These are phyloP conservation scores for Lophius americanus DNA, from an alignment of 2,797 vertebrate species.

Conservation along the genomic window DNA sequence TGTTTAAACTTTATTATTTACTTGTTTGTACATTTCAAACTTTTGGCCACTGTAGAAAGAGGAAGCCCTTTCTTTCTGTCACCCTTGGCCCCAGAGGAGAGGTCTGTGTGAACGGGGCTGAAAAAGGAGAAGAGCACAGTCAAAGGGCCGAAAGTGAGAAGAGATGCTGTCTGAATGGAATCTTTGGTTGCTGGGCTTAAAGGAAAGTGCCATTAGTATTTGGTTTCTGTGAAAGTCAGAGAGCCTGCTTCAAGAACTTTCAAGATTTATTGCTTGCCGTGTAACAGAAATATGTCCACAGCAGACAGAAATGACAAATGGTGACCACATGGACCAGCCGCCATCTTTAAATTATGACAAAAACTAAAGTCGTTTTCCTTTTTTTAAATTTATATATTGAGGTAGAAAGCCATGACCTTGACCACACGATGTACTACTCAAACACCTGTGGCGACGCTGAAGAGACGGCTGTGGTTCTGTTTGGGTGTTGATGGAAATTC, in stretches of 20 bases:
- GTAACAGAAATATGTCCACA: slow-evolving; percentile 20
- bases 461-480: background rate
- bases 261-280: slow-evolving; percentile 37
- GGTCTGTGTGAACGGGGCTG: background rate
- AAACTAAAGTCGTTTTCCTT: background rate
- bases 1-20: too few relatives aligned
- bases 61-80: background rate
- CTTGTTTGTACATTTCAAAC: too few relatives aligned
- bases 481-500: slow-evolving; percentile 14
- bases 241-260: slow-evolving; percentile 36
- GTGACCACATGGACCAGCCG: slow-evolving; percentile 2
- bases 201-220: slow-evolving; percentile 68
- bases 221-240: slow-evolving; percentile 65
- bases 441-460: slow-evolving; percentile 1
- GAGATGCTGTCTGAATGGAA: slow-evolving; percentile 52
- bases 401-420: slow-evolving; percentile 1
- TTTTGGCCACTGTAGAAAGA: too few relatives aligned
- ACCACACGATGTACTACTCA: background rate
- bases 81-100: slow-evolving; percentile 4
- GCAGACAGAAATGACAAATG: slow-evolving; percentile 11
- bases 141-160: slow-evolving; percentile 53
- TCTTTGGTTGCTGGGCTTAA: slow-evolving; percentile 60
- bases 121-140: slow-evolving; percentile 25
- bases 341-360: background rate
- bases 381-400: slow-evolving; percentile 4